A percentile compares a stretch with the other conserved stretches of the same genome.
Conservation (phyloP, 1,140 invertebrate species). For the Telenomus remus region DNA sequence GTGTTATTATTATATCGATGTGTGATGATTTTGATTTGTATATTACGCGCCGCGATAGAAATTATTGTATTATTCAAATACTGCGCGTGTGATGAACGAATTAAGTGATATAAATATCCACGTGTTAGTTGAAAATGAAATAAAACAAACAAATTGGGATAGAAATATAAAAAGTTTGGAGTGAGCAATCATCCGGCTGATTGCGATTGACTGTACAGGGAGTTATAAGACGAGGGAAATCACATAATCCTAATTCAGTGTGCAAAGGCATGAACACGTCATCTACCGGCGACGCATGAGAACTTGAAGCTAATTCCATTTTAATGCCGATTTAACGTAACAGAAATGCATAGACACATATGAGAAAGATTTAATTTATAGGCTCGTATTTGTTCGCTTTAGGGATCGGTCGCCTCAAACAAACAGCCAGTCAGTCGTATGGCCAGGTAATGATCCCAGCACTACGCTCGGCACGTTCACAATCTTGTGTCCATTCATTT, state of each 20-base stretch:
- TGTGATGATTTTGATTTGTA: too few species aligned
- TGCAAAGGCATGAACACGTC: slow-evolving; percentile 66
- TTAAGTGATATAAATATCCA: too few species aligned
- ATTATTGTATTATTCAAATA: too few species aligned
- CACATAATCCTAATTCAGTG: slow-evolving; percentile 61
- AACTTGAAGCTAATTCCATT: slow-evolving; percentile 71
- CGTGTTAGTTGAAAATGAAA: slow-evolving; percentile 23
- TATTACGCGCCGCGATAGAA: too few species aligned
- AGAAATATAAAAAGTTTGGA: slow-evolving; percentile 27
- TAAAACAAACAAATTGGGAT: slow-evolving; percentile 42
- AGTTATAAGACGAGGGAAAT: slow-evolving; percentile 52
- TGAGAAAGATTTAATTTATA: slow-evolving; percentile 16
- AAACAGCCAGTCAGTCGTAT: slow-evolving; percentile 37
- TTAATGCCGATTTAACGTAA: slow-evolving; percentile 71
- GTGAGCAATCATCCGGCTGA: slow-evolving; percentile 50
- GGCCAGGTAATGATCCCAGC: slow-evolving; percentile 64
- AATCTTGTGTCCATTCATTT: slow-evolving; percentile 61
- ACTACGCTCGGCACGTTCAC: slow-evolving; percentile 68
- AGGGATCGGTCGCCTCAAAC: slow-evolving; percentile 40
- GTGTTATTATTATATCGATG: too few species aligned
- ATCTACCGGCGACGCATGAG: slow-evolving; percentile 52
- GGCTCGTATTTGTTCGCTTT: slow-evolving; percentile 17
- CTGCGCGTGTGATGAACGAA: too few species aligned
- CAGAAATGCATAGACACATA: slow-evolving; percentile 55
- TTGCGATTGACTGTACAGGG: slow-evolving; percentile 60